Conservation (phyloP, 1,140 invertebrate genomes). For the Gryon sp. region DNA sequence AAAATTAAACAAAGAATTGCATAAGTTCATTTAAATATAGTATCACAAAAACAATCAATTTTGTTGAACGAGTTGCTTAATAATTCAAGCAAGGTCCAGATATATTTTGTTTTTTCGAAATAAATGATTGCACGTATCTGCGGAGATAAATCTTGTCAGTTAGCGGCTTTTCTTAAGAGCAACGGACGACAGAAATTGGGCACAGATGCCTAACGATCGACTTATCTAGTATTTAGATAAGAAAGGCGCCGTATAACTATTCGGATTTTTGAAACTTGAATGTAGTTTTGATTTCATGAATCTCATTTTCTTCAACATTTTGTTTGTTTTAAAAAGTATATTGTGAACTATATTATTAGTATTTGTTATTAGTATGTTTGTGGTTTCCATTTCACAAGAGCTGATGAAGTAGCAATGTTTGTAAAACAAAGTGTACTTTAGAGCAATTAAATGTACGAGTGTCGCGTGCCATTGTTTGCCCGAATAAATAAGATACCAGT, state of each 20-base stretch:
- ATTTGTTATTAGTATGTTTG: not conserved
- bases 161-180: constrained; percentile 29
- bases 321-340: too few species aligned
- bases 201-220: constrained; percentile 66
- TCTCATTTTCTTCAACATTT: not conserved
- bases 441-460: constrained; percentile 62
- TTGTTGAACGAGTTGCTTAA: constrained; percentile 18
- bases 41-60: constrained; percentile 30
- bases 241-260: constrained; percentile 72
- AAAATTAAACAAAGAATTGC: too few species aligned
- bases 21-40: constrained; percentile 49
- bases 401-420: constrained; percentile 9
- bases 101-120: constrained; percentile 17
- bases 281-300: constrained; percentile 10
- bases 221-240: constrained; percentile 72
- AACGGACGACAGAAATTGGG: constrained; percentile 33
- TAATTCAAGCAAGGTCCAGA: constrained; percentile 21
- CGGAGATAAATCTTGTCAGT: constrained; percentile 35
- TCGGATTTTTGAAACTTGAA: constrained; percentile 27
- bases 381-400: not conserved
- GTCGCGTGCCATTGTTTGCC: constrained; percentile 72
- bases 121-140: constrained; percentile 30
- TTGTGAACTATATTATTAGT: too few species aligned
- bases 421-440: constrained; percentile 14
- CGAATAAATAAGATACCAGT: constrained; percentile 71